Evolutionary conservation across 2,113 vertebrate species (phyloP), one percentile per base, ranked within the genome.

Genomic region (pig (Sus scrofa)): DNA sequence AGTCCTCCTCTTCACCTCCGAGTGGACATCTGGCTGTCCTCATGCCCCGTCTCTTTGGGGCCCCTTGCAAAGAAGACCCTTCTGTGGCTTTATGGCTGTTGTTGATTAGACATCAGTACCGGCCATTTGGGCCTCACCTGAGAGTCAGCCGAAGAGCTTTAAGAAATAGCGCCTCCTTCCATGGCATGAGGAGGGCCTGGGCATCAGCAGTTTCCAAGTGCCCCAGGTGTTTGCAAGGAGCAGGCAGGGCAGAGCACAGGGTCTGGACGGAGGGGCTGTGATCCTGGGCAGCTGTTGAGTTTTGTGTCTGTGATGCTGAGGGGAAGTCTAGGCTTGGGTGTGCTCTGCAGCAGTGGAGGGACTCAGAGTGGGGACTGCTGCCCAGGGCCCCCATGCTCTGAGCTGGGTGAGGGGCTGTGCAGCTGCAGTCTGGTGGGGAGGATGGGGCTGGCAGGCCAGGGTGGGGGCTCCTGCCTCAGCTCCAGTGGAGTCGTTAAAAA

Each of bases 401-500:
- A 22, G 24, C 27, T 27, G 13, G 27, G 32, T 30, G 30, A n/a
- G 32, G 30, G 12, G 24, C 24, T 62, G 60, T 10, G 60, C 60
- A 10, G 60, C 3, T 0, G 60, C 60, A 62, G 60, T 1, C 52
- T 34, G 32, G 52, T 56, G 50, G 52, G 75, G 52, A n/a, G 75
- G 75, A n/a, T 56, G 75, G 87, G 30, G 13, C n/a, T 9, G 62
- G 87, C 19, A 16, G 5, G 20, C 39, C 39, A 6, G 6, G 52
- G 67, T 11, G 37, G 24, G 44, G 54, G 52, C 4, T 1, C 27
- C 56, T 0, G 5, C 44, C 52, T 14, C 83, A 0, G 1, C 1
- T 27, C 68, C 79, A 1, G n/a, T 65, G 62, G 37, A 63, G 63
- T 77, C 97, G 93, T 97, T 95, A 85, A 95, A 85, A 95, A 94